phyloP scores from a whole-genome alignment of 2,797 vertebrate genomes.

The Glossophaga mutica region DNA sequence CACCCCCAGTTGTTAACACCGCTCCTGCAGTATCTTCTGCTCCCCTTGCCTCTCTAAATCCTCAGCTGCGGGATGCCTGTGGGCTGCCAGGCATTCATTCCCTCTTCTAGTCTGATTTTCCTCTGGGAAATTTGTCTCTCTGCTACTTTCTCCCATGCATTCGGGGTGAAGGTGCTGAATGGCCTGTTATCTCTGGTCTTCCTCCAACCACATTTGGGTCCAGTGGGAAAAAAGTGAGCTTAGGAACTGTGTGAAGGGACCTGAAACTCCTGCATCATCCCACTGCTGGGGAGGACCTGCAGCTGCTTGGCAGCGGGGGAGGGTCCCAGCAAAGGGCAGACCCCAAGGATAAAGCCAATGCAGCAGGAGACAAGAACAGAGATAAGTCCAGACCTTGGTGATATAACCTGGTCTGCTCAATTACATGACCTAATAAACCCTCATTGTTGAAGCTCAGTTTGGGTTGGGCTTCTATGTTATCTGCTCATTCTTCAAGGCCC shows the following conservation, averaged over 20 bases:
- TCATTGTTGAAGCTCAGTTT: background rate
- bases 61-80: background rate
- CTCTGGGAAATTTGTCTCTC: background rate
- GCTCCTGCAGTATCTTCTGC: background rate
- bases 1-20: background rate
- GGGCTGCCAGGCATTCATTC: background rate
- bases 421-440: background rate
- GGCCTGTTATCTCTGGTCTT: background rate
- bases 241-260: background rate
- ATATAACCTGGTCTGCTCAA: background rate
- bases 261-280: background rate
- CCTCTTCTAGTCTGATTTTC: background rate
- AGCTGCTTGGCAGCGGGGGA: background rate
- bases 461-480: background rate
- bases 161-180: background rate
- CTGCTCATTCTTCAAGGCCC: background rate
- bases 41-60: background rate
- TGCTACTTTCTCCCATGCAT: background rate
- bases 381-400: background rate
- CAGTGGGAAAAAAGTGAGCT: background rate
- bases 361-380: background rate
- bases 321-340: background rate
- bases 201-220: background rate
- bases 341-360: background rate
- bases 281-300: background rate